These are phyloP conservation scores for Meliscaeva auricollis DNA, from an alignment of 2,888 invertebrate species.

Conservation along the genomic window DNA sequence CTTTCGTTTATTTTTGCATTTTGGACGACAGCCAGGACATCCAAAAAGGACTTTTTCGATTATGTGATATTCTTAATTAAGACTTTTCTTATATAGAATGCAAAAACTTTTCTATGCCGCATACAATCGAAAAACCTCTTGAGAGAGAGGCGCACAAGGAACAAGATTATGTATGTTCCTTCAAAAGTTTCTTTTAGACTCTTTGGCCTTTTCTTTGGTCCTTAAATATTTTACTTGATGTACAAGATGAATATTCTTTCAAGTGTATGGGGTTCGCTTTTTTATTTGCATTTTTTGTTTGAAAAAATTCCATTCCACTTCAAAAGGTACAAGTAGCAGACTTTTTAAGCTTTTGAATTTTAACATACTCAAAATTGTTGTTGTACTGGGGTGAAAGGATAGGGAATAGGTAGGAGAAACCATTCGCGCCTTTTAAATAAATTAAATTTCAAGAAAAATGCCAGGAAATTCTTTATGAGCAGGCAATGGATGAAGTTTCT, in stretches of 20 bases:
- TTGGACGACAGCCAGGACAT: slow-evolving; percentile 9
- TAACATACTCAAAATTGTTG: slow-evolving; percentile 54
- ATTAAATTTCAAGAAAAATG: slow-evolving; percentile 73
- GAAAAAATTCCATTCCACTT: slow-evolving; percentile 35
- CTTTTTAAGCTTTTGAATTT: slow-evolving; percentile 2
- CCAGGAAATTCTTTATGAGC: slow-evolving; percentile 68
- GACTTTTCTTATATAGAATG: slow-evolving; percentile 44
- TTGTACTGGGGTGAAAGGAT: neutral
- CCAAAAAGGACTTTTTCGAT: slow-evolving; percentile 60
- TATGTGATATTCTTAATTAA: slow-evolving; percentile 73
- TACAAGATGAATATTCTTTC: slow-evolving; percentile 55
- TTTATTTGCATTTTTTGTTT: neutral
- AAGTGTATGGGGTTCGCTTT: neutral
- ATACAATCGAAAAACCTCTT: slow-evolving; percentile 31
- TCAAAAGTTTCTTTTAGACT: slow-evolving; percentile 43
- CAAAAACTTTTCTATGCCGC: slow-evolving; percentile 49
- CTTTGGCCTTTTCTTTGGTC: slow-evolving; percentile 34
- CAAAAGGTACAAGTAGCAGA: neutral
- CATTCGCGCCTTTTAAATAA: slow-evolving; percentile 69
- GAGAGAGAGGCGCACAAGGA: neutral
- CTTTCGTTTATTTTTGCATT: neutral
- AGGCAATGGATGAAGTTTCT: slow-evolving; percentile 58
- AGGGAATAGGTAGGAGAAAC: slow-evolving; percentile 1
- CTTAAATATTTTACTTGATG: slow-evolving; percentile 31
- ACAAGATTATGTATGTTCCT: slow-evolving; percentile 57